Percentiles rank a stretch among this genome's conserved stretches.
phyloP scores from a whole-genome alignment of 2,888 invertebrate genomes.

The Orgyia antiqua region DNA sequence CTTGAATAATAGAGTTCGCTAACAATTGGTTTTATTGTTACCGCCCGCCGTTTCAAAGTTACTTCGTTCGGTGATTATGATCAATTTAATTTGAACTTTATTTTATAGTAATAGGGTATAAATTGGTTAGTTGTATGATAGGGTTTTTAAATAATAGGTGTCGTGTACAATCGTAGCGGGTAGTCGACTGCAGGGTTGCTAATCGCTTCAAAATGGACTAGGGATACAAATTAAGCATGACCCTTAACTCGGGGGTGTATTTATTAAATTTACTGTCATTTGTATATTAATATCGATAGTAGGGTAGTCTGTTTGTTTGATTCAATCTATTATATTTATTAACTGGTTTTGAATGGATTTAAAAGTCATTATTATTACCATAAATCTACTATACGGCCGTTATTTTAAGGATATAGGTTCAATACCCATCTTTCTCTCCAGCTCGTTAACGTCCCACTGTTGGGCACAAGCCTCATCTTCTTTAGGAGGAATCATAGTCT shows the following conservation, averaged over 20 bases:
- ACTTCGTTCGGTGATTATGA: slow-evolving; percentile 28
- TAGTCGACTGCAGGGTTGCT: slow-evolving; percentile 47
- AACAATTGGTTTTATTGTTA: slow-evolving; percentile 72
- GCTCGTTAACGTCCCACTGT: too few species aligned
- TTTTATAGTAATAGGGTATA: slow-evolving; percentile 23
- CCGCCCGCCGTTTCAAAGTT: slow-evolving; percentile 69
- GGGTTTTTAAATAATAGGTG: slow-evolving; percentile 50
- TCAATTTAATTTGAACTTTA: slow-evolving; percentile 23
- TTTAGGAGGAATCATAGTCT: too few species aligned
- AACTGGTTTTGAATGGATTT: too few species aligned
- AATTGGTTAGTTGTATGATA: slow-evolving; percentile 30
- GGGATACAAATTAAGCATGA: slow-evolving; percentile 37
- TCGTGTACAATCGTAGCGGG: slow-evolving; percentile 55
- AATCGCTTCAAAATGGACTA: slow-evolving; percentile 46
- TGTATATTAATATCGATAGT: slow-evolving; percentile 27
- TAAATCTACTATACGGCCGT: too few species aligned
- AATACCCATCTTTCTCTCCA: too few species aligned
- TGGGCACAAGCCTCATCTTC: too few species aligned
- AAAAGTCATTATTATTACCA: too few species aligned
- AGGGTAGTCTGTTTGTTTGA: slow-evolving; percentile 24
- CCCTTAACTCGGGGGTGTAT: slow-evolving; percentile 43
- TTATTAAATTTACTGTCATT: slow-evolving; percentile 52
- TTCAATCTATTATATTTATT: slow-evolving; percentile 28
- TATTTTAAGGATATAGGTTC: too few species aligned
- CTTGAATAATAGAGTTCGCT: slow-evolving; percentile 37